Percentiles rank a stretch among this genome's conserved stretches.
Conservation (phyloP, 2,797 vertebrate genomes). For the Novumbra hubbsi region DNA sequence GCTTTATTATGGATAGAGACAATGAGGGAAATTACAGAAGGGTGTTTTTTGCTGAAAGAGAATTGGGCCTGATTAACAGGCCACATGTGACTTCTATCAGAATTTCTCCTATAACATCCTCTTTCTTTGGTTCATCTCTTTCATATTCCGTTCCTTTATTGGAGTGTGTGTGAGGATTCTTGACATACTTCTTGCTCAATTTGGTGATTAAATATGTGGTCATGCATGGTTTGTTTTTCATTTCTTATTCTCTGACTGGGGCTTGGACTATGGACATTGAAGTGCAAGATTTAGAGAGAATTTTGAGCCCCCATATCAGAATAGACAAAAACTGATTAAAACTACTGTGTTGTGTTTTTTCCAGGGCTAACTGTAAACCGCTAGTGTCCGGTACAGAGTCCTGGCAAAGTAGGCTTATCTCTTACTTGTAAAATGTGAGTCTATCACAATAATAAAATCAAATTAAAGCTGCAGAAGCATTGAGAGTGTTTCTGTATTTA, state of each 20-base stretch:
- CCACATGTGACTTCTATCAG: constrained; percentile 39
- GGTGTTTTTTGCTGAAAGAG: no score
- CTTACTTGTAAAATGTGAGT: no score
- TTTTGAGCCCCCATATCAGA: not conserved
- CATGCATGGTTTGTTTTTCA: not conserved
- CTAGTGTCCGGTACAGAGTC: no score
- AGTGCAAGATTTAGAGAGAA: constrained; percentile 1
- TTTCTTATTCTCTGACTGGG: not conserved
- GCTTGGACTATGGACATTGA: not conserved
- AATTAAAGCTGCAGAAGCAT: no score
- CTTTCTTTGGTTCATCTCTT: constrained; percentile 19
- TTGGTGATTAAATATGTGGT: constrained; percentile 6
- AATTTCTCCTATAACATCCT: constrained; percentile 50
- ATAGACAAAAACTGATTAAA: not conserved
- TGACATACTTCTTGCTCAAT: not conserved
- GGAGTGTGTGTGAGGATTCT: not conserved
- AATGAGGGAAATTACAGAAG: no score
- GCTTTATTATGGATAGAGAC: no score
- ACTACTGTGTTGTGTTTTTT: not conserved
- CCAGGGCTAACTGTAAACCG: no score
- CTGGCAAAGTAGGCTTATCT: no score
- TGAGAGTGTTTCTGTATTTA: no score
- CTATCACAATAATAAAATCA: no score
- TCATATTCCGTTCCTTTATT: not conserved
- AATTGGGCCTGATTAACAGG: no score